Conservation (phyloP, 23 tunicate species). For the Clavelina lepadiformis region DNA sequence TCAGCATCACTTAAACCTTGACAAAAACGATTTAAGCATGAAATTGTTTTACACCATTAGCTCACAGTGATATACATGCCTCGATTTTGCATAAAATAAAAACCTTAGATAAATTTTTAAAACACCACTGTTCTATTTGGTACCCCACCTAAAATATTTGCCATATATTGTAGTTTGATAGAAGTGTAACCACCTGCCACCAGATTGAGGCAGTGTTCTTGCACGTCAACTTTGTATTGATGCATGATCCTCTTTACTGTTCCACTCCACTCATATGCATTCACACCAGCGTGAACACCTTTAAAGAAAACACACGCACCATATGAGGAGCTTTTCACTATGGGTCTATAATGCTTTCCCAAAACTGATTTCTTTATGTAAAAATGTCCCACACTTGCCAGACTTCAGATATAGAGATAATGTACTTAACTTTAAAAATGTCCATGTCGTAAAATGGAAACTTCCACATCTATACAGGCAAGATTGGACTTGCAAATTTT, state of each 20-base stretch:
- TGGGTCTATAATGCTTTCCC: too few species aligned
- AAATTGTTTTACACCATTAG: neutral
- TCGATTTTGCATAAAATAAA: too few species aligned
- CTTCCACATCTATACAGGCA: too few species aligned
- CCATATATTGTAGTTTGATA: slow-evolving; percentile 15
- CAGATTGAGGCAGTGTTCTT: slow-evolving; percentile 42
- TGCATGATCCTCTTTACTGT: slow-evolving; percentile 26
- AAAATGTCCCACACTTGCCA: too few species aligned
- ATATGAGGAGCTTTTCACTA: too few species aligned
- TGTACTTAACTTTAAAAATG: too few species aligned
- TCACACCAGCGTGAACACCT: slow-evolving; percentile 34
- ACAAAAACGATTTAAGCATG: neutral
- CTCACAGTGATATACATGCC: neutral
- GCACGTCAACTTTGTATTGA: slow-evolving; percentile 21
- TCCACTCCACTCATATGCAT: slow-evolving; percentile 53
- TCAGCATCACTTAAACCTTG: slow-evolving; percentile 33
- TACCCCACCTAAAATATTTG: slow-evolving; percentile 44
- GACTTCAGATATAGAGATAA: too few species aligned
- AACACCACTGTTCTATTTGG: too few species aligned
- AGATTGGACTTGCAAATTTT: too few species aligned
- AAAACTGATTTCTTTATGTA: too few species aligned
- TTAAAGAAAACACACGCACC: slow-evolving; percentile 1
- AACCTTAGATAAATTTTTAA: too few species aligned
- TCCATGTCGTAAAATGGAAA: too few species aligned
- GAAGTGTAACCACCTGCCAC: slow-evolving; percentile 59